phyloP scores from a whole-genome alignment of 2,113 vertebrate species.

The Sinocyclocheilus anophthalmus region DNA sequence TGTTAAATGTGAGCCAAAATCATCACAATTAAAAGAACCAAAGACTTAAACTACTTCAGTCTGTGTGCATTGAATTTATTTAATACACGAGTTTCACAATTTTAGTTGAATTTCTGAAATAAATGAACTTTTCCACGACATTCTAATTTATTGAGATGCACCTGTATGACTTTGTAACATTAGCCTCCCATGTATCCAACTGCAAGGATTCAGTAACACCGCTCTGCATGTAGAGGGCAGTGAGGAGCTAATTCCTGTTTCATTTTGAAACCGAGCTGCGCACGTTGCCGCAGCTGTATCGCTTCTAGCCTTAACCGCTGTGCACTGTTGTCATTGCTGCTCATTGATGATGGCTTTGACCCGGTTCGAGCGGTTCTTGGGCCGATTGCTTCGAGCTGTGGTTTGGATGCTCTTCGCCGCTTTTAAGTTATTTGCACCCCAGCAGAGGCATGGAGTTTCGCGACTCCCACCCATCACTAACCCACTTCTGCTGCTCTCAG shows the following conservation, averaged over 20 bases:
- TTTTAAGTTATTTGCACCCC: conserved; percentile 47
- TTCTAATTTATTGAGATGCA: too few relatives aligned
- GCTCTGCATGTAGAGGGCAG: conserved; percentile 48
- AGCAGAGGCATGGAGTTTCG: background rate
- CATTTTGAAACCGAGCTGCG: background rate
- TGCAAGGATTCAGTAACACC: conserved; percentile 28
- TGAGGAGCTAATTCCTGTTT: conserved; percentile 12
- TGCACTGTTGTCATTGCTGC: background rate
- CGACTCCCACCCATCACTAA: conserved; percentile 56
- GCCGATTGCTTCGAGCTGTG: conserved; percentile 57
- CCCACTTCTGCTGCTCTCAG: conserved; percentile 66
- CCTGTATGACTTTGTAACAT: background rate
- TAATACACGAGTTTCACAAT: too few relatives aligned
- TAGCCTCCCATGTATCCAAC: too few relatives aligned
- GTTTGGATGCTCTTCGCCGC: conserved; percentile 57
- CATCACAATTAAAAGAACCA: too few relatives aligned
- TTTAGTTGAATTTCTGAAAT: too few relatives aligned
- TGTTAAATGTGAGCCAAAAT: too few relatives aligned
- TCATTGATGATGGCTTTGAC: conserved; percentile 63
- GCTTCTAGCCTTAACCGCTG: too few relatives aligned
- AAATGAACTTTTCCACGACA: too few relatives aligned
- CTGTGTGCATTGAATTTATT: too few relatives aligned
- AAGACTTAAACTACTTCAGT: too few relatives aligned
- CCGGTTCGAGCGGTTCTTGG: conserved; percentile 54
- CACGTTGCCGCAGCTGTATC: too few relatives aligned